Percentiles rank a stretch among this genome's conserved stretches.
phyloP scores from a whole-genome alignment of 2,113 vertebrate genomes.

The Rhinopomastus cyanomelas region DNA sequence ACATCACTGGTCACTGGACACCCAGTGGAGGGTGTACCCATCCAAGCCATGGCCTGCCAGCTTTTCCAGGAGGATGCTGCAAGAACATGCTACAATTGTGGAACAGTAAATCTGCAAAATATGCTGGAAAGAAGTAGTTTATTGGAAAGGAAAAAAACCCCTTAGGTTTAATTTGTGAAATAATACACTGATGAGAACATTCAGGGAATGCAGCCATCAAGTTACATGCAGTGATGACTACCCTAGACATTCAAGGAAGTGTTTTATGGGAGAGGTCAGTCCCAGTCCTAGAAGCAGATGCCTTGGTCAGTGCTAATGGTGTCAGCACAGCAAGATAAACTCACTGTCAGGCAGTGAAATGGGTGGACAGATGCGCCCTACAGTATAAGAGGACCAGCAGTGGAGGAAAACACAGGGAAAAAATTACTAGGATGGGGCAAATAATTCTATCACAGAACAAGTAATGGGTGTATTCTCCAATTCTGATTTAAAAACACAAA shows the following conservation, averaged over 20 bases:
- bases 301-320: background rate
- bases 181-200: background rate
- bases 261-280: background rate
- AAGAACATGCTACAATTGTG: background rate
- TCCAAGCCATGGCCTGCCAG: too few relatives aligned
- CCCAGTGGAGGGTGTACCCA: too few relatives aligned
- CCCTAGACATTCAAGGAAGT: background rate
- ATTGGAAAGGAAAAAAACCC: background rate
- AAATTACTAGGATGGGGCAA: background rate
- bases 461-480: background rate
- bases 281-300: background rate
- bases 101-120: background rate
- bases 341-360: background rate
- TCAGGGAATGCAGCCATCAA: background rate
- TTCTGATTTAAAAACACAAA: background rate
- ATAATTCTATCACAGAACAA: background rate
- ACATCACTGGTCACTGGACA: too few relatives aligned
- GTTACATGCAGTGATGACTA: background rate
- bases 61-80: too few relatives aligned
- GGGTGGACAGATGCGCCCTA: background rate
- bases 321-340: background rate
- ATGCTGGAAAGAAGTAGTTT: background rate
- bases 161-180: background rate
- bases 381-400: background rate
- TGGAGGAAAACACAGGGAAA: background rate